phyloP scores from a whole-genome alignment of 2,888 invertebrate species.

The Eupithecia pulchellata region DNA sequence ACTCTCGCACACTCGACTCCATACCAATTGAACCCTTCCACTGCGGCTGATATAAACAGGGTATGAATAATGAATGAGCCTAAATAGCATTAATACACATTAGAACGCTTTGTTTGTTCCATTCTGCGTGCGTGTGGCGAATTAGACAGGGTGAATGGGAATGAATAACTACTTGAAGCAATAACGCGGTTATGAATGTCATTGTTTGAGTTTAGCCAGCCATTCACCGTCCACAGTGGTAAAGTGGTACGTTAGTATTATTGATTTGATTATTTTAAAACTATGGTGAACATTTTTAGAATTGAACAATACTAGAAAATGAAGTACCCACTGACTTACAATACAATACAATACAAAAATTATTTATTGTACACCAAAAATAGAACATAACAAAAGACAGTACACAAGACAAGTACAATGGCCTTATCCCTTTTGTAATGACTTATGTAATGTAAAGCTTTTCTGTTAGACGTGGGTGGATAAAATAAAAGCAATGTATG shows the following conservation, averaged over 20 bases:
- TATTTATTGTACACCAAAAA: no score
- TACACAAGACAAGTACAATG: no score
- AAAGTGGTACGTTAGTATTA: no score
- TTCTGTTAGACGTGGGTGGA: background rate
- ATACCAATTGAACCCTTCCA: background rate
- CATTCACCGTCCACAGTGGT: background rate
- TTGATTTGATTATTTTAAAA: background rate
- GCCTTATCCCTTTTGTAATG: no score
- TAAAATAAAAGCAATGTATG: background rate
- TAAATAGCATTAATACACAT: constrained; percentile 11
- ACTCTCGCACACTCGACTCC: background rate
- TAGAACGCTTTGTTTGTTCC: constrained; percentile 11
- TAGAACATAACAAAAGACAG: no score
- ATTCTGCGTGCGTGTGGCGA: background rate
- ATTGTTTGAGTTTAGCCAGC: background rate
- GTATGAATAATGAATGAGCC: constrained; percentile 17
- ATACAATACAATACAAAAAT: no score
- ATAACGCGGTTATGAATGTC: background rate
- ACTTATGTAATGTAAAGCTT: background rate
- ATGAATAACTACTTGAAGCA: background rate
- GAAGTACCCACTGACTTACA: no score
- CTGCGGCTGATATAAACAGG: background rate
- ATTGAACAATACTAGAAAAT: background rate
- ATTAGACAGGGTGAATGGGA: background rate
- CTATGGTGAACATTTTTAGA: background rate